Percentiles rank a stretch among this genome's conserved stretches.
These are phyloP conservation scores for Megatriorchis doriae DNA, from an alignment of 2,113 vertebrate species.

Conservation along the genomic window DNA sequence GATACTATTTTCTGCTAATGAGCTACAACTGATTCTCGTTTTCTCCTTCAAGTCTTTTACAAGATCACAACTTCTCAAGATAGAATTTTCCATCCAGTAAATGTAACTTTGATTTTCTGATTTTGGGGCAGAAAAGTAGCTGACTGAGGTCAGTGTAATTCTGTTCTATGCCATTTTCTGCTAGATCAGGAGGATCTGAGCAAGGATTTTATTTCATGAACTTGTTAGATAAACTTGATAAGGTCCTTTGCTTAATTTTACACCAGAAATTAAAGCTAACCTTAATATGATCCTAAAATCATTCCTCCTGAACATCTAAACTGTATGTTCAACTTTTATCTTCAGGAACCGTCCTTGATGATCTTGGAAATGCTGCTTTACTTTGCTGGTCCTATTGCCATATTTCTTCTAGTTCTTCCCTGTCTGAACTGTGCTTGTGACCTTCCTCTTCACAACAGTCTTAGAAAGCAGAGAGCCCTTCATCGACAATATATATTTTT, in stretches of 20 bases:
- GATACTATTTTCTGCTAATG: not conserved
- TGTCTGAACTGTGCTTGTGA: not conserved
- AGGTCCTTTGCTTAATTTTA: not conserved
- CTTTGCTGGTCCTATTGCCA: not conserved
- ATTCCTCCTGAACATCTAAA: not conserved
- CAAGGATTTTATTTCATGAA: constrained; percentile 19
- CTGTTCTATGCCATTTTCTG: not conserved
- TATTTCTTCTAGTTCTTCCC: not conserved
- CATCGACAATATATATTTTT: not conserved
- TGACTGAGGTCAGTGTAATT: not conserved
- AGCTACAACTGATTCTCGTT: not conserved
- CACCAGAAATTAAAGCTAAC: not conserved
- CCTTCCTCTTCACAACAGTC: not conserved
- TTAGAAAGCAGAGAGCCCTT: not conserved
- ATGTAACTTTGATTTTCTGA: constrained; percentile 14
- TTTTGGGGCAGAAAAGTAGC: not conserved
- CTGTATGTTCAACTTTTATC: not conserved
- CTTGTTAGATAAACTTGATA: not conserved
- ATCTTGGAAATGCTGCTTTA: not conserved
- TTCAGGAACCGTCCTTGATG: not conserved
- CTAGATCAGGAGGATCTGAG: not conserved
- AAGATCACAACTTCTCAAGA: not conserved
- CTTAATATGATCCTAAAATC: not conserved
- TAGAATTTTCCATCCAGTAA: not conserved
- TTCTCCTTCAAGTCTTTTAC: not conserved